phyloP scores from a whole-genome alignment of 2,797 vertebrate genomes.

The Bradypodion pumilum region DNA sequence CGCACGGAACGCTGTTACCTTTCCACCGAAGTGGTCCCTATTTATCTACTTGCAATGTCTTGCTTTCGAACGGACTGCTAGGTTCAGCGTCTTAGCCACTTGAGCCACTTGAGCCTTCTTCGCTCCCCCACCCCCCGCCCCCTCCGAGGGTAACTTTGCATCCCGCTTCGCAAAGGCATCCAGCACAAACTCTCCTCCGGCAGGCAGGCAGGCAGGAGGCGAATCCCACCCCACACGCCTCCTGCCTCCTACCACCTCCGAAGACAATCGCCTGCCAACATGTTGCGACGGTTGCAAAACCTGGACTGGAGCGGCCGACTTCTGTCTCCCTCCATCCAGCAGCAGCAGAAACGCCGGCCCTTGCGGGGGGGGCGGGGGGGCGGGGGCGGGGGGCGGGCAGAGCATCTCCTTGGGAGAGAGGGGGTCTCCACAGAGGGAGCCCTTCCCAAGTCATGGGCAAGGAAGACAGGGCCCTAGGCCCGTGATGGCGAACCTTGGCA shows the following conservation, averaged over 20 bases:
- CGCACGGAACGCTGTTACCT: too few species aligned
- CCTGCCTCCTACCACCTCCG: conserved; percentile 86
- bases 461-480: conserved; percentile 18
- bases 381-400: conserved; percentile 45
- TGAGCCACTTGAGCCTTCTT: too few species aligned
- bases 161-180: conserved; percentile 71
- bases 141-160: conserved; percentile 47
- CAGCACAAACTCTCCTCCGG: conserved; percentile 76
- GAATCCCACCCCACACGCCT: conserved; percentile 68
- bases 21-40: too few species aligned
- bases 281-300: conserved; percentile 77
- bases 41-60: too few species aligned
- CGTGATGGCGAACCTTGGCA: too few species aligned
- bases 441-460: too few species aligned
- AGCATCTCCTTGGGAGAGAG: conserved; percentile 46
- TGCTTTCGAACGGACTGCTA: too few species aligned
- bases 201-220: too few species aligned
- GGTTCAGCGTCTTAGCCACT: too few species aligned
- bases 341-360: conserved; percentile 46
- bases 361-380: conserved; percentile 26
- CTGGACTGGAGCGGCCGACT: conserved; percentile 77
- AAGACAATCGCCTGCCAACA: conserved; percentile 74
- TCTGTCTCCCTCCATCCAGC: conserved; percentile 66
- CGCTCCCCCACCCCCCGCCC: too few species aligned
- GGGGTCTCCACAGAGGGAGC: conserved; percentile 55